A percentile compares a stretch with the other conserved stretches of the same genome.
Conservation (phyloP, 2,888 invertebrate species). For the Orthosia gothica region DNA sequence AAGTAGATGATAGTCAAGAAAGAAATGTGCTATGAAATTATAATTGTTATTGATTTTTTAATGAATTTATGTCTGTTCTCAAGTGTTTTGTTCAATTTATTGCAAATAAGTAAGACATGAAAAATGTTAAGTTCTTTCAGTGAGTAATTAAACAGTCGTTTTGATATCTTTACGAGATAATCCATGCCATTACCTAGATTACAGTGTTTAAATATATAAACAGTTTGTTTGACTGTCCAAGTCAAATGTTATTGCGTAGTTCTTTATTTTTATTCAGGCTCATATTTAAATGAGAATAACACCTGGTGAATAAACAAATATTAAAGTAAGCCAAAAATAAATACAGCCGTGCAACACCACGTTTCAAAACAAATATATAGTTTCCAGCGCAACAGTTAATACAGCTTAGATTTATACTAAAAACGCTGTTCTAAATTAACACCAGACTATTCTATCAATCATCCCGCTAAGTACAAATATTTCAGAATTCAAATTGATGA, state of each 20-base stretch:
- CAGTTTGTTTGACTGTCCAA: background rate
- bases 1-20: too few relatives aligned
- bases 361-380: background rate
- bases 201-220: background rate
- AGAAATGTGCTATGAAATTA: too few relatives aligned
- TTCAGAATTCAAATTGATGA: background rate
- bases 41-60: too few relatives aligned
- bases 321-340: background rate
- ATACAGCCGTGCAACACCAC: background rate
- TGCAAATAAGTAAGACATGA: too few relatives aligned
- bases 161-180: conserved; percentile 11
- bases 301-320: background rate
- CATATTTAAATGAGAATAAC: background rate
- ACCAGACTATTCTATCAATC: background rate
- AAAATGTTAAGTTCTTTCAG: background rate
- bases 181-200: conserved; percentile 4
- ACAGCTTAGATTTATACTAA: too few relatives aligned
- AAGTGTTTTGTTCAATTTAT: too few relatives aligned
- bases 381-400: background rate
- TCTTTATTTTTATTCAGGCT: background rate
- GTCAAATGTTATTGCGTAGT: background rate
- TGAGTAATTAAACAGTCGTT: background rate
- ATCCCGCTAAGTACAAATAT: too few relatives aligned
- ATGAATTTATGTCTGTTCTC: too few relatives aligned
- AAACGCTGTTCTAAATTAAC: background rate